Percentiles rank a stretch among this genome's conserved stretches.
Conservation (phyloP, 1,140 invertebrate genomes). For the Bombus fervidus region DNA sequence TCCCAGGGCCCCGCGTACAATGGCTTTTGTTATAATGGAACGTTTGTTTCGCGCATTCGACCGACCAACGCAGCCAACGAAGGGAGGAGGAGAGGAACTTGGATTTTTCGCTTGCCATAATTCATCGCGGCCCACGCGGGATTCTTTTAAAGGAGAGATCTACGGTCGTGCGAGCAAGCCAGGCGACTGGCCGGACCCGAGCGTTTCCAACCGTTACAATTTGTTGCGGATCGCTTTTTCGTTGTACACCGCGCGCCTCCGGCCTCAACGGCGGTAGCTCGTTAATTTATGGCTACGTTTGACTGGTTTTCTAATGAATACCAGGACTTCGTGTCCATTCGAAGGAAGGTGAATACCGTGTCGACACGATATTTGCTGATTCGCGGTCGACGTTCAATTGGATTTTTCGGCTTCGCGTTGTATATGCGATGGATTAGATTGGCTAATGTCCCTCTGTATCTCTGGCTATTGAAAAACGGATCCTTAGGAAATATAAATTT, state of each 20-base stretch:
- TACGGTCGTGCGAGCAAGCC: conserved; percentile 10
- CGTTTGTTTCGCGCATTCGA: conserved; percentile 56
- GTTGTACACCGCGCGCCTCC: neutral
- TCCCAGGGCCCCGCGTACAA: conserved; percentile 36
- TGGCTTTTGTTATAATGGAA: conserved; percentile 59
- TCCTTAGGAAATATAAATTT: too few species aligned
- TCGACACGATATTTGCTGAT: neutral
- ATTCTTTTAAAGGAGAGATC: conserved; percentile 53
- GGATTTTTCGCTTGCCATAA: conserved; percentile 54
- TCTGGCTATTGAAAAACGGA: neutral
- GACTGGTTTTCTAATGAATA: conserved; percentile 43
- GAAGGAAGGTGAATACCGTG: neutral
- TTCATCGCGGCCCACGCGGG: conserved; percentile 51
- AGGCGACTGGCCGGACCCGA: neutral
- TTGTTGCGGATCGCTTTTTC: conserved; percentile 49
- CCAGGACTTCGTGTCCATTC: neutral
- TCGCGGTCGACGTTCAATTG: neutral
- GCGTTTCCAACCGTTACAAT: conserved; percentile 30
- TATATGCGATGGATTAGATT: neutral
- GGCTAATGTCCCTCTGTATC: neutral
- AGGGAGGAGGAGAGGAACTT: neutral
- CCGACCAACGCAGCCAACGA: neutral
- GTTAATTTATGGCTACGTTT: conserved; percentile 36
- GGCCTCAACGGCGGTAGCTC: neutral
- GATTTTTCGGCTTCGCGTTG: too few species aligned